Evolutionary conservation across 1,140 invertebrate species (phyloP).

Genomic region (Diabrotica virgifera): DNA sequence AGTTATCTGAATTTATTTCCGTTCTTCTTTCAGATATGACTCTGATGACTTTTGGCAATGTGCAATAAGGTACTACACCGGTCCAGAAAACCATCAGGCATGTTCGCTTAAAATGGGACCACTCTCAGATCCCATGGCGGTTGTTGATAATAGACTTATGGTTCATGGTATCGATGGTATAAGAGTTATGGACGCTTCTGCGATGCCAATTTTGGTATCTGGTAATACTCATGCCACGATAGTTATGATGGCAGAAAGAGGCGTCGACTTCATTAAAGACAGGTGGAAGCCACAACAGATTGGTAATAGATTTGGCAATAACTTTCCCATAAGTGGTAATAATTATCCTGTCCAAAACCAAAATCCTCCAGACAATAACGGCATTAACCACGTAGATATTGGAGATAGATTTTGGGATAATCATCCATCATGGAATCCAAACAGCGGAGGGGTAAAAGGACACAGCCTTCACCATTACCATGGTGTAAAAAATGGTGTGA

Average conservation of each 20-base stretch:
- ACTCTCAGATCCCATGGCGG: constrained; percentile 61
- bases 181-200: constrained; percentile 73
- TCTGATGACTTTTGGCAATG: constrained; percentile 81
- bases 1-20: not conserved
- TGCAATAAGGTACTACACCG: constrained; percentile 69
- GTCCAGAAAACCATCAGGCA: constrained; percentile 81
- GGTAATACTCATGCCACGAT: constrained; percentile 80
- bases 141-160: constrained; percentile 68
- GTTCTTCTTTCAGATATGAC: constrained; percentile 58
- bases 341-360: not conserved
- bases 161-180: constrained; percentile 69
- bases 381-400: too few relatives aligned
- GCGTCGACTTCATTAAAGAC: constrained; percentile 72
- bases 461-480: too few relatives aligned
- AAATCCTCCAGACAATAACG: too few relatives aligned
- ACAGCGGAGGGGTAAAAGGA: too few relatives aligned
- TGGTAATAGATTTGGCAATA: constrained; percentile 9
- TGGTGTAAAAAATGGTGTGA: too few relatives aligned
- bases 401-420: too few relatives aligned
- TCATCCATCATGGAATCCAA: too few relatives aligned
- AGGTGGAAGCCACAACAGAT: constrained; percentile 45
- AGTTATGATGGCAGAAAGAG: constrained; percentile 83
- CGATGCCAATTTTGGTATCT: constrained; percentile 72
- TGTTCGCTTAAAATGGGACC: constrained; percentile 81
- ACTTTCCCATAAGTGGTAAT: not conserved